Conservation (phyloP, 2,113 vertebrate species). For the pig (Sus scrofa) region DNA sequence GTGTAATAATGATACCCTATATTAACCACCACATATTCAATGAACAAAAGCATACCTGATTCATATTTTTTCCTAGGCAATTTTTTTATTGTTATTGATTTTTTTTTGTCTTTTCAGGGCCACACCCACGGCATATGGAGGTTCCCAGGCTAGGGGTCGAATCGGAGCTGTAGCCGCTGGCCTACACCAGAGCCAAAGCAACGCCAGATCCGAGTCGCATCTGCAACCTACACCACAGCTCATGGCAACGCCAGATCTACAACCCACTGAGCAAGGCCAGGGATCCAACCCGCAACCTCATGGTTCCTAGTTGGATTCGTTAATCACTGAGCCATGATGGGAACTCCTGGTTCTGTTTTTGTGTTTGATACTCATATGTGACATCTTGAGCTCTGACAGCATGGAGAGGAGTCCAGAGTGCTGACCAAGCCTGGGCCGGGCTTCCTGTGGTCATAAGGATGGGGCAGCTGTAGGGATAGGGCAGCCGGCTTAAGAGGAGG, state of each 20-base stretch:
- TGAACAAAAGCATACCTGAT: background rate
- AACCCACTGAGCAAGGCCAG: no score
- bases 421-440: background rate
- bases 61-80: background rate
- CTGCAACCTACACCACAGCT: no score
- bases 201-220: no score
- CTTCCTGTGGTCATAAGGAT: accelerated
- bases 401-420: background rate
- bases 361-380: background rate
- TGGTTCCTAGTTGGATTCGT: background rate
- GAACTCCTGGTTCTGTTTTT: background rate
- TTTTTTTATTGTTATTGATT: no score
- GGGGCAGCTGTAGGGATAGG: background rate
- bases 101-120: no score
- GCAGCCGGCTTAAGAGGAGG: background rate
- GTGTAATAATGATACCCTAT: background rate
- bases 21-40: background rate
- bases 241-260: no score
- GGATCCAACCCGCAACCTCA: background rate
- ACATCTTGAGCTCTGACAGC: background rate
- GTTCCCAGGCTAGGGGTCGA: no score
- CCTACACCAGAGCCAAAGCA: no score
- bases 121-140: no score
- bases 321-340: no score
- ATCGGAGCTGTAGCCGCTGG: no score